A percentile compares a stretch with the other conserved stretches of the same genome.
phyloP scores from a whole-genome alignment of 2,888 invertebrate species.

The Eristalis tenax region DNA sequence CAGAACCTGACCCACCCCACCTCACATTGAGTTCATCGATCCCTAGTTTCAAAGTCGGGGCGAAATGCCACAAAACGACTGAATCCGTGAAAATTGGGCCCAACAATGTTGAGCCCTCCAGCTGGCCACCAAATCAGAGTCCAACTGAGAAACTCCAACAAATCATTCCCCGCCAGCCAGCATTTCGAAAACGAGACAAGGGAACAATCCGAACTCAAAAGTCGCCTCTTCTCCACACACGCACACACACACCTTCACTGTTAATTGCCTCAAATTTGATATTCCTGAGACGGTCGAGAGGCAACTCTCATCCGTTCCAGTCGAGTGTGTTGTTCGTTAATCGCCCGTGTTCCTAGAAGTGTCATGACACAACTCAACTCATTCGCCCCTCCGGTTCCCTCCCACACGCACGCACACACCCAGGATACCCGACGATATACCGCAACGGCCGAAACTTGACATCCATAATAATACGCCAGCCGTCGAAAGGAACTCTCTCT shows the following conservation, averaged over 20 bases:
- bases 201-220: too few species aligned
- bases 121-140: too few species aligned
- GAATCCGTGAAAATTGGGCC: too few species aligned
- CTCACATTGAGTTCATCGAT: too few species aligned
- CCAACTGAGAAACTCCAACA: too few species aligned
- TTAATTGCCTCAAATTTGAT: constrained; percentile 13
- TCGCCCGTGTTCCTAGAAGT: constrained; percentile 40
- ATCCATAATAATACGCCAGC: constrained; percentile 56
- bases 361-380: constrained; percentile 20
- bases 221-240: too few species aligned
- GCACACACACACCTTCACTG: not conserved
- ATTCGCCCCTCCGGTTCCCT: not conserved
- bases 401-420: not conserved
- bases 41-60: too few species aligned
- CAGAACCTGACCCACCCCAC: too few species aligned
- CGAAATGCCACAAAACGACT: too few species aligned
- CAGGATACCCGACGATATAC: constrained; percentile 37
- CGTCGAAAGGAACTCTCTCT: constrained; percentile 24
- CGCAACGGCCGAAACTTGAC: constrained; percentile 46
- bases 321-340: constrained; percentile 9
- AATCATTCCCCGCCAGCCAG: too few species aligned
- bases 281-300: constrained; percentile 18
- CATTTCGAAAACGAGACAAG: too few species aligned
- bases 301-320: constrained; percentile 16
- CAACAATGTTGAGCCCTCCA: too few species aligned